Conservation (phyloP, 2,888 invertebrate genomes). For the Adela reaumurella region DNA sequence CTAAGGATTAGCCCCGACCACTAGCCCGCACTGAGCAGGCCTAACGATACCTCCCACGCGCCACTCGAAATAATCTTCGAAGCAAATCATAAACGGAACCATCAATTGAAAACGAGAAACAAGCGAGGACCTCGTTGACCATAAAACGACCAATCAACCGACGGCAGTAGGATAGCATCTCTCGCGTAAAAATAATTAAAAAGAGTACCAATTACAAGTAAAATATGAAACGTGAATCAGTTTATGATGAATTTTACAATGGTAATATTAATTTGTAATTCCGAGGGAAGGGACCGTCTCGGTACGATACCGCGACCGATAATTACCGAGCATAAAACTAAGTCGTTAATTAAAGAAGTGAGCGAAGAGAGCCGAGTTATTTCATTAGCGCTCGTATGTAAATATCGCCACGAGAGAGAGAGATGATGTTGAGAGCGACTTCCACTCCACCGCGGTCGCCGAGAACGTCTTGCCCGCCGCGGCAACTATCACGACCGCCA, state of each 20-base stretch:
- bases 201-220: not conserved
- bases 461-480: too few species aligned
- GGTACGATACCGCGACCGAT: not conserved
- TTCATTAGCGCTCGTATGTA: conserved; percentile 17
- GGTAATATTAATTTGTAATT: conserved; percentile 1
- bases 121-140: not conserved
- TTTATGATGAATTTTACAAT: conserved; percentile 1
- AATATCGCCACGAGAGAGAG: conserved; percentile 23
- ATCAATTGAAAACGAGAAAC: not conserved
- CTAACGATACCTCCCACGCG: too few species aligned
- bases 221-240: not conserved
- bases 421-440: conserved; percentile 21
- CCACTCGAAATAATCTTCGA: too few species aligned
- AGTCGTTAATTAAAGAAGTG: conserved; percentile 4
- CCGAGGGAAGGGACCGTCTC: not conserved
- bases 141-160: not conserved
- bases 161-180: not conserved
- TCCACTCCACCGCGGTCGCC: not conserved
- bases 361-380: conserved; percentile 1
- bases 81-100: too few species aligned
- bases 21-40: too few species aligned
- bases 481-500: too few species aligned
- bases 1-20: too few species aligned
- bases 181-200: not conserved
- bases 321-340: conserved; percentile 3